Evolutionary conservation across 2,888 invertebrate species (phyloP).

Genomic region (Agrochola circellaris): DNA sequence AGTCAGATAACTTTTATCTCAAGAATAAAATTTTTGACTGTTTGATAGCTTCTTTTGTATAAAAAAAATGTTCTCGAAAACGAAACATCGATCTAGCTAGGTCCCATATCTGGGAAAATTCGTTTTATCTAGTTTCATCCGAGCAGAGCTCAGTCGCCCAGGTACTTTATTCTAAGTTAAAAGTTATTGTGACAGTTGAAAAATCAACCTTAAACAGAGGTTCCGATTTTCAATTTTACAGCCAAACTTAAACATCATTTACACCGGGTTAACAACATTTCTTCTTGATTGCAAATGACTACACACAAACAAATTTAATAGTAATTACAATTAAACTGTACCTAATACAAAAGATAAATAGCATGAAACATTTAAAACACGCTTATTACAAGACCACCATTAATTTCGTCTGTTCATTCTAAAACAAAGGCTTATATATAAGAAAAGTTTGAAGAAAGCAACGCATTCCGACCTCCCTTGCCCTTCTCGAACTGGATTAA

Average conservation of each 20-base stretch:
- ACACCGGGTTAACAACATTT: background rate
- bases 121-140: too few relatives aligned
- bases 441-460: constrained; percentile 71
- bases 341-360: constrained; percentile 23
- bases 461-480: constrained; percentile 63
- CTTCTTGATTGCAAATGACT: background rate
- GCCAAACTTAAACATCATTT: background rate
- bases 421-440: constrained; percentile 59
- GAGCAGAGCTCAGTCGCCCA: too few relatives aligned
- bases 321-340: constrained; percentile 23
- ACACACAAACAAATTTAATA: constrained; percentile 1
- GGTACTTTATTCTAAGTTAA: too few relatives aligned
- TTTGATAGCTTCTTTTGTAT: background rate
- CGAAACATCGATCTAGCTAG: too few relatives aligned
- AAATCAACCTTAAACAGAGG: background rate
- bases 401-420: constrained; percentile 44
- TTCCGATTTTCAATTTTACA: background rate
- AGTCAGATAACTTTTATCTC: background rate
- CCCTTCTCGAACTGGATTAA: constrained; percentile 62
- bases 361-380: constrained; percentile 40
- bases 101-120: too few relatives aligned
- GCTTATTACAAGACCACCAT: constrained; percentile 44
- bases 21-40: background rate
- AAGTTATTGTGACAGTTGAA: too few relatives aligned
- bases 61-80: background rate